Percentiles rank a stretch among this genome's conserved stretches.
phyloP scores from a whole-genome alignment of 2,113 vertebrate genomes.

The Oceanodroma tethys region DNA sequence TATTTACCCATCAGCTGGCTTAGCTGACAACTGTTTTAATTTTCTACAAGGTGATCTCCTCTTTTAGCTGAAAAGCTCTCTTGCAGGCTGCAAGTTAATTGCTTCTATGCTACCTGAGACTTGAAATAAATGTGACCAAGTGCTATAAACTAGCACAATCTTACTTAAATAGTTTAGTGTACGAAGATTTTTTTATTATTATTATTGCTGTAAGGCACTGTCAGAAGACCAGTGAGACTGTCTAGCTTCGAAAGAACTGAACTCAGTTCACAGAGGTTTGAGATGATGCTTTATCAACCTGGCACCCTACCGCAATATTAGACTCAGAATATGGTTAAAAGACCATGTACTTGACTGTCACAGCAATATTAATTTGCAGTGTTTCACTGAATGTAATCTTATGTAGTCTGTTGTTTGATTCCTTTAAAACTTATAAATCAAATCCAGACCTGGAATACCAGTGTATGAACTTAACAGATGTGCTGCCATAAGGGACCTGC shows the following conservation, averaged over 20 bases:
- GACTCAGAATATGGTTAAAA: constrained; percentile 22
- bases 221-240: constrained; percentile 9
- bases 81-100: constrained; percentile 16
- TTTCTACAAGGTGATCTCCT: not conserved
- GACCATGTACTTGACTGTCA: constrained; percentile 1
- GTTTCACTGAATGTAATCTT: constrained; percentile 42
- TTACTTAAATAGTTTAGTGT: constrained; percentile 1
- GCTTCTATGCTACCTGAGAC: not conserved
- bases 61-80: not conserved
- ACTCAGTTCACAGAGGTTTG: constrained; percentile 19
- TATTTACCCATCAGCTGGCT: not conserved
- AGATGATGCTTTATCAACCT: constrained; percentile 11
- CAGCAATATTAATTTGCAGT: constrained; percentile 47
- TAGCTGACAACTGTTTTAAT: not conserved
- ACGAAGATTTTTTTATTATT: constrained; percentile 26
- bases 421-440: constrained; percentile 69
- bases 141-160: not conserved
- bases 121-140: not conserved
- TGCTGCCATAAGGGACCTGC: constrained; percentile 64
- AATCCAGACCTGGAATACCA: constrained; percentile 58
- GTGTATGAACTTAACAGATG: constrained; percentile 68
- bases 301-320: not conserved
- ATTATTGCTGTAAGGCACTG: constrained; percentile 22
- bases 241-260: constrained; percentile 1
- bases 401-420: constrained; percentile 37